Evolutionary conservation across 2,113 vertebrate genomes (phyloP).

Genomic region (Tonatia bakeri): DNA sequence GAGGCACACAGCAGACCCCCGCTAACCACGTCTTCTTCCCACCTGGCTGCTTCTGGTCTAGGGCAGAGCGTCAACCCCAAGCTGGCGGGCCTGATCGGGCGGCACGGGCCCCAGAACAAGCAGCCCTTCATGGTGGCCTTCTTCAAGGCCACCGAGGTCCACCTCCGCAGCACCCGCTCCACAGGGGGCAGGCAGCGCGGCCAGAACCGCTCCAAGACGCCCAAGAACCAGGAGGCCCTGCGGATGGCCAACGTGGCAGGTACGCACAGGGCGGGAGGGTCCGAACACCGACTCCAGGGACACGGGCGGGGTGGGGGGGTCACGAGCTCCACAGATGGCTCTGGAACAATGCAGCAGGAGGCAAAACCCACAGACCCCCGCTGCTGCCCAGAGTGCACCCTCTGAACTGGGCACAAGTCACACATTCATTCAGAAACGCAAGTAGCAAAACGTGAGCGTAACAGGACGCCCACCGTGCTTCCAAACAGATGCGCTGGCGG

Average conservation of each 20-base stretch:
- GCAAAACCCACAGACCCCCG: not conserved
- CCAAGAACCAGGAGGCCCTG: constrained; percentile 93
- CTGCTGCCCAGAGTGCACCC: accelerated
- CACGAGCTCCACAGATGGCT: not conserved
- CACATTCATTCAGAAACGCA: not conserved
- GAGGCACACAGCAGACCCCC: accelerated
- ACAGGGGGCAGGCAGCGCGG: constrained; percentile 89
- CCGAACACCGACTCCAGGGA: accelerated
- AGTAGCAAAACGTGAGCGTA: not conserved
- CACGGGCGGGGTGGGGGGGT: not conserved
- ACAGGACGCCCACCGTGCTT: not conserved
- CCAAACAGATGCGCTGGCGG: not conserved
- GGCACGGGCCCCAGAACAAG: constrained; percentile 95
- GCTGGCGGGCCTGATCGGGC: constrained; percentile 90
- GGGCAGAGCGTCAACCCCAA: constrained; percentile 95
- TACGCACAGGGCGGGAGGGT: constrained; percentile 40
- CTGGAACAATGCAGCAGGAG: not conserved
- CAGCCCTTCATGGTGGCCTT: constrained; percentile 98
- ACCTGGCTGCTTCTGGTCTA: constrained; percentile 61
- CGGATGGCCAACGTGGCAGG: constrained; percentile 91
- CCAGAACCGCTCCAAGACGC: constrained; percentile 90
- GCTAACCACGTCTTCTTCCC: accelerated
- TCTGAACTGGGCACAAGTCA: not conserved
- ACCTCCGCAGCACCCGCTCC: constrained; percentile 93
- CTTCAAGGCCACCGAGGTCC: constrained; percentile 98